Percentiles rank a stretch among this genome's conserved stretches.
Conservation (phyloP, 2,888 invertebrate species). For the Philopedon plagiatum region DNA sequence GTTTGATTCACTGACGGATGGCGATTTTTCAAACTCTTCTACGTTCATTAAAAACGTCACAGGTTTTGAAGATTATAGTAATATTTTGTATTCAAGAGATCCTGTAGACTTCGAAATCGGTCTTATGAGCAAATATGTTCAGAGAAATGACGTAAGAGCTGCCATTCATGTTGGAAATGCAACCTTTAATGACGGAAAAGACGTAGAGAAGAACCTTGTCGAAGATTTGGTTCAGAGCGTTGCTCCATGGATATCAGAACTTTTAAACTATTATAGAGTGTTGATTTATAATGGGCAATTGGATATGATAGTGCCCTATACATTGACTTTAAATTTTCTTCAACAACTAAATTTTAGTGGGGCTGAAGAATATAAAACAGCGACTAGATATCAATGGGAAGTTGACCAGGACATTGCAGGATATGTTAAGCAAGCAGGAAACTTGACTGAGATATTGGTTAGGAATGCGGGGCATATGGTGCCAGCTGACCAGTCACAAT, state of each 20-base stretch:
- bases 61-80: slow-evolving; percentile 83
- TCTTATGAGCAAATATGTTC: slow-evolving; percentile 76
- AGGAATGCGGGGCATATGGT: slow-evolving; percentile 81
- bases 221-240: slow-evolving; percentile 87
- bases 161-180: slow-evolving; percentile 89
- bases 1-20: slow-evolving; percentile 81
- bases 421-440: slow-evolving; percentile 32
- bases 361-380: slow-evolving; percentile 76
- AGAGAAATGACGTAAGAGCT: slow-evolving; percentile 75
- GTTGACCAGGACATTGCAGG: slow-evolving; percentile 33
- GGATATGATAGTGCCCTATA: slow-evolving; percentile 92
- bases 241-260: slow-evolving; percentile 79
- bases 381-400: slow-evolving; percentile 59
- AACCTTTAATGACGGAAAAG: slow-evolving; percentile 73
- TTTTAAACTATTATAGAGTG: slow-evolving; percentile 79
- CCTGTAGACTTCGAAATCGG: slow-evolving; percentile 67
- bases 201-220: slow-evolving; percentile 81
- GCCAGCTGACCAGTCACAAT: slow-evolving; percentile 83
- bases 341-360: slow-evolving; percentile 79
- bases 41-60: slow-evolving; percentile 81
- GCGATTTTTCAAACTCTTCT: slow-evolving; percentile 76
- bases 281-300: slow-evolving; percentile 92
- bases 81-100: slow-evolving; percentile 77
- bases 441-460: slow-evolving; percentile 61
- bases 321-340: slow-evolving; percentile 85